Percentiles rank a stretch among this genome's conserved stretches.
Evolutionary conservation across 2,888 invertebrate species (phyloP).

Genomic region (Drosophila eohydei): DNA sequence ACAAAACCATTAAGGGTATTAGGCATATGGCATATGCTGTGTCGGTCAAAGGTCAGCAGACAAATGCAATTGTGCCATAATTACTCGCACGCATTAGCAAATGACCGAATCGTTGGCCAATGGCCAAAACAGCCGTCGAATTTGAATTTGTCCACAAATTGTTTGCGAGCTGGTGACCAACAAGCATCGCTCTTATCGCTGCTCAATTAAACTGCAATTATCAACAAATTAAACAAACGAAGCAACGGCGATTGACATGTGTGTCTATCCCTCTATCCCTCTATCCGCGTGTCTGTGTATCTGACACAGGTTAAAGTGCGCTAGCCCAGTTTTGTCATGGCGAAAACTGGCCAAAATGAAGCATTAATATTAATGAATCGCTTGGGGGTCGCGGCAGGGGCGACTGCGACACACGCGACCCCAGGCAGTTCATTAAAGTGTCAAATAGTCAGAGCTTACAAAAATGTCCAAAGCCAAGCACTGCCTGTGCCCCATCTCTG

Average conservation of each 20-base stretch:
- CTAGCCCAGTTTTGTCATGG: slow-evolving; percentile 55
- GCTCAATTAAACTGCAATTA: slow-evolving; percentile 70
- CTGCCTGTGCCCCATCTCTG: background rate
- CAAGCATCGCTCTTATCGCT: slow-evolving; percentile 25
- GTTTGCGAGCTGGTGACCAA: slow-evolving; percentile 23
- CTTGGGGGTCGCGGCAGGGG: slow-evolving; percentile 4
- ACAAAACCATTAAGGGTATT: slow-evolving; percentile 60
- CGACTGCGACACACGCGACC: slow-evolving; percentile 67
- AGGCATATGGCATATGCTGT: slow-evolving; percentile 17
- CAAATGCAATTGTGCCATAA: slow-evolving; percentile 42
- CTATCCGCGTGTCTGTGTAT: slow-evolving; percentile 4
- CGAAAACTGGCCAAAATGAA: slow-evolving; percentile 47
- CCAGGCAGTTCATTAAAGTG: slow-evolving; percentile 75
- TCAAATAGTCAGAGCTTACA: slow-evolving; percentile 66
- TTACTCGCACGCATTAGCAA: slow-evolving; percentile 34
- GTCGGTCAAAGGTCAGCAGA: slow-evolving; percentile 52
- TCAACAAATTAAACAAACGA: slow-evolving; percentile 56
- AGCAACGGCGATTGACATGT: slow-evolving; percentile 59
- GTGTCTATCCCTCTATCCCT: slow-evolving; percentile 25
- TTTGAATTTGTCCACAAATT: slow-evolving; percentile 38
- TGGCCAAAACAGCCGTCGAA: slow-evolving; percentile 21
- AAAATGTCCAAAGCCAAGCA: slow-evolving; percentile 31
- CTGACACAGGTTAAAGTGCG: slow-evolving; percentile 52
- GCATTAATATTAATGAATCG: slow-evolving; percentile 75
- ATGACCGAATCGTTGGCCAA: slow-evolving; percentile 19